Base-by-base conservation (phyloP, 2,888 invertebrate genomes). In the Ametastegia equiseti region DNA sequence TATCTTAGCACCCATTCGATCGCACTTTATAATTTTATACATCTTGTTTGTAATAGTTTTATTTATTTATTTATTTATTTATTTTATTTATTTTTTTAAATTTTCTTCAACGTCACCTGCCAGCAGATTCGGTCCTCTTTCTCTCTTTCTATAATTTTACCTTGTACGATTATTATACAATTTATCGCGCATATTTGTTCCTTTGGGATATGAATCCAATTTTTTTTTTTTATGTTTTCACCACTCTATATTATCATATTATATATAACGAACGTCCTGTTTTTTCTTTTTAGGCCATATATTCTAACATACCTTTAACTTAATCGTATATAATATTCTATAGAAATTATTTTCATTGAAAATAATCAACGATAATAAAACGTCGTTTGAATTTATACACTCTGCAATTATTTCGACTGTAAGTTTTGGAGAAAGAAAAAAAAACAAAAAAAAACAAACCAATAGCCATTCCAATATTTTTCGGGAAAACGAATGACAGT, bases 1-100 rank as follows among this genome's bases (percentile, higher is more conserved):
- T 67, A 30, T 71, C 30, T 30, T 71, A 71, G 71, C 42, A 71
- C 71, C 71, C 47, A 30, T 23, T 30, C 71, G 71, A 71, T 71
- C 71, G 45, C 45, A 47, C 47, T 71, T 65, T 65, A n/a, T 33
- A 7, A 7, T 0, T 36, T n/a, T 65, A 65, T n/a, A n/a, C n/a
- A n/a, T n/a, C n/a, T 15, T 54, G 9, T 13, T 54, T n/a, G 4
- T 47, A 47, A 71, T 45, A 47, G 4, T 23, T 42, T 45, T 30
- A 42, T 71, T 9, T 30, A 33, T 30, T 6, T 30, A 2, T 15
- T 45, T 27, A 1, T 30, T 6, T 30, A 15, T 30, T 13, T n/a
- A 27, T 47, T 27, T 71, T 45, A 36, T 13, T 33, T 15, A 63
- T 63, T 63, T 5, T 63, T 27, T 69, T 67, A n/a, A 5, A 13